Evolutionary conservation across 2,797 vertebrate species (phyloP).

Genomic region (Rousettus madagascariensis): DNA sequence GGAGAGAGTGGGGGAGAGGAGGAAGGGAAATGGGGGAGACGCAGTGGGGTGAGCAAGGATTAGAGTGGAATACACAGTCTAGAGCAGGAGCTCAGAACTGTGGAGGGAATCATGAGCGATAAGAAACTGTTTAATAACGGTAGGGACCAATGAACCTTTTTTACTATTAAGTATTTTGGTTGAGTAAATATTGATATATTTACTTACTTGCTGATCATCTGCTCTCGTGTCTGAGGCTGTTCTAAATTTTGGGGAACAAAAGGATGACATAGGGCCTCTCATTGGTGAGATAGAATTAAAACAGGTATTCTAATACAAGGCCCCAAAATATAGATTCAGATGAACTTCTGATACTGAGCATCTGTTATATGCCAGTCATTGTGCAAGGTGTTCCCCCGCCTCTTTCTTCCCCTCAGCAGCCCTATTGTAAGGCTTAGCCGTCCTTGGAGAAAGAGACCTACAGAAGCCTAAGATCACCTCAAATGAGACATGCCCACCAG

Average conservation of each 20-base stretch:
- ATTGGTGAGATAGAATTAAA: background rate
- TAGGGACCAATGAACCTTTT: background rate
- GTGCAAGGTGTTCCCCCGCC: background rate
- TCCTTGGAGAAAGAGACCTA: background rate
- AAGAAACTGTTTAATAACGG: background rate
- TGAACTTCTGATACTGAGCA: background rate
- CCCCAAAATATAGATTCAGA: background rate
- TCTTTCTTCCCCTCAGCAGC: background rate
- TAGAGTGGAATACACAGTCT: background rate
- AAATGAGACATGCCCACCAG: background rate
- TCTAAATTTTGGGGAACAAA: background rate
- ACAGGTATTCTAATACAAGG: background rate
- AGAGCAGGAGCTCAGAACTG: background rate
- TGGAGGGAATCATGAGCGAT: background rate
- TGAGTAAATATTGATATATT: background rate
- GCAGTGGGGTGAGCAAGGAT: background rate
- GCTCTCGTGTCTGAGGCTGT: background rate
- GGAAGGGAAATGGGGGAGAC: background rate
- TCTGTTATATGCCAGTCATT: background rate
- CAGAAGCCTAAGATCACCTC: fast-evolving
- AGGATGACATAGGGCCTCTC: background rate
- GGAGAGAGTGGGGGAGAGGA: background rate
- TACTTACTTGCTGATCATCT: background rate
- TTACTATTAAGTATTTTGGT: background rate
- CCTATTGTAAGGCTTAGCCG: background rate